These are phyloP conservation scores for Dasysyrphus tricinctus DNA, from an alignment of 2,888 invertebrate species.

Conservation along the genomic window DNA sequence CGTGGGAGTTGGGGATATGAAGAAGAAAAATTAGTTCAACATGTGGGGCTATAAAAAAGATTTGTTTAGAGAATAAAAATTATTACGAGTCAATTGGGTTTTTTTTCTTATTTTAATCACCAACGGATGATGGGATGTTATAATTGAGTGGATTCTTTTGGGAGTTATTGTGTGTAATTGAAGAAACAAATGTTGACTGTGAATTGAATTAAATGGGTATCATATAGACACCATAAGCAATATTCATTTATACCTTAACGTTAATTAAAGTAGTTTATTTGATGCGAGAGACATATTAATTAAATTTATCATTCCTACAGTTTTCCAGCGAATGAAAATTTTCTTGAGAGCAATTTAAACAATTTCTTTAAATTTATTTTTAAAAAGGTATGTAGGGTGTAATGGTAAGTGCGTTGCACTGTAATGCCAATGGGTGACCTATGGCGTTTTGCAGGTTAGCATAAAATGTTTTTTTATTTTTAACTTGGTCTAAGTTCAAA, in stretches of 20 bases:
- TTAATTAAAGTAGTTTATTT: conserved; percentile 26
- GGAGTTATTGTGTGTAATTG: conserved; percentile 16
- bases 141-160: conserved; percentile 36
- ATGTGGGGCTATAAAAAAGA: conserved; percentile 62
- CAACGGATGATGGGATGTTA: conserved; percentile 26
- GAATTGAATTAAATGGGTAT: conserved; percentile 24
- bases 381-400: no score
- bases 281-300: neutral
- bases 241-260: conserved; percentile 41
- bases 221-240: neutral
- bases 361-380: no score
- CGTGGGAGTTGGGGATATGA: conserved; percentile 46
- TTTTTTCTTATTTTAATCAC: neutral
- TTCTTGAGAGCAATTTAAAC: no score
- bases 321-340: neutral
- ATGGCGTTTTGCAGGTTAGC: no score
- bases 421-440: no score
- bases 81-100: conserved; percentile 45
- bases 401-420: no score
- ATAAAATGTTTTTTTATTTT: no score
- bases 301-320: neutral
- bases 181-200: conserved; percentile 25
- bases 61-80: conserved; percentile 67
- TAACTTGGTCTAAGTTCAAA: no score
- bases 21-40: conserved; percentile 62